These are phyloP conservation scores for Polypedilum pembai DNA, from an alignment of 1,140 invertebrate species.

Conservation along the genomic window DNA sequence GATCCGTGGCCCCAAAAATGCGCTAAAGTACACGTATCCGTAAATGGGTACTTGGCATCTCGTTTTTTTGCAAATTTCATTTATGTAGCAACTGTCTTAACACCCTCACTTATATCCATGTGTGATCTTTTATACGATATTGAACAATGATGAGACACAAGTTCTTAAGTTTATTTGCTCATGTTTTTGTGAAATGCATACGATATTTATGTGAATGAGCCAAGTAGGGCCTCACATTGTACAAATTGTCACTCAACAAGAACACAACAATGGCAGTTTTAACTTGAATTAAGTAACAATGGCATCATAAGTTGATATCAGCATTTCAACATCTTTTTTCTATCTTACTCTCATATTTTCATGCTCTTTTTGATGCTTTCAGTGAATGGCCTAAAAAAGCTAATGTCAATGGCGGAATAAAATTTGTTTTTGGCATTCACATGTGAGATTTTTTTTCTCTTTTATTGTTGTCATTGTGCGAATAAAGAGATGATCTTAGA, in stretches of 20 bases:
- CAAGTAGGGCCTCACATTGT: not conserved
- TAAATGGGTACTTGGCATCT: no score
- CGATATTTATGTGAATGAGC: not conserved
- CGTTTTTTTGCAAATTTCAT: no score
- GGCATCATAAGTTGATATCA: slow-evolving; percentile 13
- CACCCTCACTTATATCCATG: no score
- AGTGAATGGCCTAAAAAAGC: not conserved
- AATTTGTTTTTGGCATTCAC: slow-evolving; percentile 7
- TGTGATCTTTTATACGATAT: not conserved
- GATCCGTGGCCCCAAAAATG: no score
- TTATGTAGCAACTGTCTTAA: no score
- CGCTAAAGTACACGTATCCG: no score
- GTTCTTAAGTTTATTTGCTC: no score
- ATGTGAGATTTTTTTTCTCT: not conserved
- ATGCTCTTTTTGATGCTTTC: not conserved
- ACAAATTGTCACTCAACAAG: slow-evolving; percentile 8
- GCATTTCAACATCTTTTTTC: not conserved
- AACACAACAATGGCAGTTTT: not conserved
- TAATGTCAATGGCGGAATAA: not conserved
- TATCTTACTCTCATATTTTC: not conserved
- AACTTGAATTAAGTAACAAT: not conserved
- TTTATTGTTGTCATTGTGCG: no score
- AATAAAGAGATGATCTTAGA: not conserved
- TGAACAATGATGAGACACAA: not conserved
- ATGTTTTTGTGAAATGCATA: not conserved